Evolutionary conservation across 2,113 vertebrate genomes (phyloP), one percentile per base, ranked within the genome.

Genomic region (Larimichthys crocea): DNA sequence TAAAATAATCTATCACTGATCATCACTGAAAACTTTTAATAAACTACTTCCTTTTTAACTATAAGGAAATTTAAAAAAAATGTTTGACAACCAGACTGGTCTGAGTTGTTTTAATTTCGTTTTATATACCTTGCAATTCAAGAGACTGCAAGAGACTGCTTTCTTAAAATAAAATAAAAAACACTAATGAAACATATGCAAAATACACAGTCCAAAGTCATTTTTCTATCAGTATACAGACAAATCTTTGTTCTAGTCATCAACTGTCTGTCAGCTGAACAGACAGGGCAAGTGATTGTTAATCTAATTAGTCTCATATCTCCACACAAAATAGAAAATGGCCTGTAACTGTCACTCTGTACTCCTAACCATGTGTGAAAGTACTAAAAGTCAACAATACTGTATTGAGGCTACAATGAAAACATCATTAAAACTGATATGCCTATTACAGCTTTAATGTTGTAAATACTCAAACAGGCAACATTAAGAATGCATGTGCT

Each of bases 381-480:
- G 4, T 2, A 53, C 14, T 9, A 14, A 42, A 42, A 24, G 5
- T 60, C 1, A 59, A 17, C 4, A 50, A 7, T 50, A n/a, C 0
- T 17, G n/a, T 22, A 5, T 46, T 74, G 1, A 35, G 9, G 42
- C 44, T 35, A 46, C 68, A 82, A 50, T 52, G 40, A 79, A 70
- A 31, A 42, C 72, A 22, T 22, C 15, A 66, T 15, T 24, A 29
- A 26, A 6, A 67, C n/a, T 67, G 0, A 10, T 10, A 67, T 19
- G 10, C 49, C 26, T 31, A 0, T 15, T 12, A 22, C 3, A 56
- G 16, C 24, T 60, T 49, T 60, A 4, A 11, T 50, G 7, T 31
- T 71, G 16, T 60, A 12, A 61, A 67, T 35, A 72, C n/a, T 22
- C 16, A 49, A 10, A 64, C 9, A n/a, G 22, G 16, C n/a, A 76